Conservation (phyloP, 2,797 vertebrate species). For the Eidolon dupreanum region DNA sequence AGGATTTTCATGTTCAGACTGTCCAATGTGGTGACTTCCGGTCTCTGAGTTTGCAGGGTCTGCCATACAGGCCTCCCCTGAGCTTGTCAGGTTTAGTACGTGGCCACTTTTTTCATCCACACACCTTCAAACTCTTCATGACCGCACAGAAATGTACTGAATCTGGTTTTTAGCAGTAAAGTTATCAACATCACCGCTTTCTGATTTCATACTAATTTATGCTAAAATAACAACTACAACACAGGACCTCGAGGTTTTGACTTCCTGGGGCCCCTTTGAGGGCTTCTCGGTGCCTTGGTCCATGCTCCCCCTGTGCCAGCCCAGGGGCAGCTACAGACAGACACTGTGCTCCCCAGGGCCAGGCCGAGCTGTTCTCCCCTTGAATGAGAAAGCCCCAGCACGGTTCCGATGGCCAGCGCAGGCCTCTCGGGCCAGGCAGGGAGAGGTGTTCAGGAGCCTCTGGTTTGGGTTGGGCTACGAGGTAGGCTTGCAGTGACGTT, state of each 20-base stretch:
- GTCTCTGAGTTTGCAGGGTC: neutral
- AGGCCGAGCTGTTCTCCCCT: neutral
- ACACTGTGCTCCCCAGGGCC: neutral
- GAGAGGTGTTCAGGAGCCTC: neutral
- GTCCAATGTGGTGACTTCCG: rapidly evolving
- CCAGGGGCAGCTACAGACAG: neutral
- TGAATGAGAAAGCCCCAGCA: neutral
- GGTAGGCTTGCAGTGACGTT: constrained; percentile 27
- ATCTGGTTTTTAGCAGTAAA: neutral
- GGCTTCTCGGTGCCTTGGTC: neutral
- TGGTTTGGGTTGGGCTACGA: neutral
- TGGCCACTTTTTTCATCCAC: neutral
- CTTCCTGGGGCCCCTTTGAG: neutral
- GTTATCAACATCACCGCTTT: neutral
- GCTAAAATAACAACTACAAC: neutral
- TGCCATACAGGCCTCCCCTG: neutral
- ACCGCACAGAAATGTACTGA: neutral
- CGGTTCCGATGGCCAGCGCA: neutral
- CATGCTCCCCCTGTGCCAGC: neutral
- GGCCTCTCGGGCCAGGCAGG: neutral
- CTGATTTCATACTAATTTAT: neutral
- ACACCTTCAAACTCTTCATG: neutral
- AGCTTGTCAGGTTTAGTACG: neutral
- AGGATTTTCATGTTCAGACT: neutral
- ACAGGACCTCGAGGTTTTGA: neutral